Percentiles rank a stretch among this genome's conserved stretches.
Evolutionary conservation across 2,888 invertebrate genomes (phyloP).

Genomic region (Ectemnius lituratus): DNA sequence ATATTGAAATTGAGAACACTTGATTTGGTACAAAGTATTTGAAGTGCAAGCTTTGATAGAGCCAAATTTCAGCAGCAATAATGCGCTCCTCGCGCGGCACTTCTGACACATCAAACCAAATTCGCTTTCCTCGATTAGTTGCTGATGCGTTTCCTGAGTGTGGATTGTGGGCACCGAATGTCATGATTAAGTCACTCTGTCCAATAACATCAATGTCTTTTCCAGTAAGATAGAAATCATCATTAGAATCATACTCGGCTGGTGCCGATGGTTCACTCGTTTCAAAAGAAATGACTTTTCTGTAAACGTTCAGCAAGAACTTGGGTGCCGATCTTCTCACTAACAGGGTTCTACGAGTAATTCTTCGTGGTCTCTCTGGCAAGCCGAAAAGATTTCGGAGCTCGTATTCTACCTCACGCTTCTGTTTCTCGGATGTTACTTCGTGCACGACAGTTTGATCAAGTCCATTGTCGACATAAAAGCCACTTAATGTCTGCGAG

Average conservation of each 20-base stretch:
- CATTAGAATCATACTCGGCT: constrained; percentile 3
- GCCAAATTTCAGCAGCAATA: constrained; percentile 89
- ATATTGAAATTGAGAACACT: constrained; percentile 82
- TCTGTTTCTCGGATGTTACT: constrained; percentile 84
- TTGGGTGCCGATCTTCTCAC: constrained; percentile 86
- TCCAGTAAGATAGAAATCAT: constrained; percentile 84
- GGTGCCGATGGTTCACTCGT: constrained; percentile 75
- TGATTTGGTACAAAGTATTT: constrained; percentile 75
- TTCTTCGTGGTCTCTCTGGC: constrained; percentile 84
- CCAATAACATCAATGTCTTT: constrained; percentile 88
- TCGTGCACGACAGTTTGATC: constrained; percentile 89
- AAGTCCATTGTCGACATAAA: constrained; percentile 90
- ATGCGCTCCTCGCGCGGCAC: constrained; percentile 87
- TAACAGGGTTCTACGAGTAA: constrained; percentile 55
- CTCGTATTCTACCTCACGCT: constrained; percentile 89
- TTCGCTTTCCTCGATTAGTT: constrained; percentile 87
- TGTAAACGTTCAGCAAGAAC: constrained; percentile 91
- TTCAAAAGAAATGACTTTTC: constrained; percentile 82
- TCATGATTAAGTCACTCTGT: constrained; percentile 94
- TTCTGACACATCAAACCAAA: constrained; percentile 94
- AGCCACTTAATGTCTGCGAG: constrained; percentile 76
- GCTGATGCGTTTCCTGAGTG: constrained; percentile 82
- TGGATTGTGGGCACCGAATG: constrained; percentile 82
- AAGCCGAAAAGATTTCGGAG: constrained; percentile 91
- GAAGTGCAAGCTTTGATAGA: constrained; percentile 81